phyloP scores from a whole-genome alignment of 35 echinoderm and acorn worm genomes.

The Strongylocentrotus purpuratus region DNA sequence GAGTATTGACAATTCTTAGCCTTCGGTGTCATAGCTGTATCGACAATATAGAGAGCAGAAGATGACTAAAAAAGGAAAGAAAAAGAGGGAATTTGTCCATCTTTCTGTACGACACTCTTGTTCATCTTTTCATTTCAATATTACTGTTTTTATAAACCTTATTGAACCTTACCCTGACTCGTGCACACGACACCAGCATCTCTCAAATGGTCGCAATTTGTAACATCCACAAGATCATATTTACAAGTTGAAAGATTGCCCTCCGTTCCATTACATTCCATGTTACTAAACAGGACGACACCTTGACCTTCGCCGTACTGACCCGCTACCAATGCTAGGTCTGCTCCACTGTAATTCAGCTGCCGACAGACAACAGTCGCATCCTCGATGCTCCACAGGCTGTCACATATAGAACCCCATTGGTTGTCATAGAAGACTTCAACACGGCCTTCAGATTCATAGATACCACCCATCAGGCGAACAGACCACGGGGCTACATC shows the following conservation, averaged over 20 bases:
- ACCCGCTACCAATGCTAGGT: conserved; percentile 18
- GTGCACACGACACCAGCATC: conserved; percentile 26
- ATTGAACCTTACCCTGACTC: not conserved
- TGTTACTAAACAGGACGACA: not conserved
- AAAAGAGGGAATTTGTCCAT: too few relatives aligned
- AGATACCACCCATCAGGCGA: not conserved
- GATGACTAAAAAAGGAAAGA: too few relatives aligned
- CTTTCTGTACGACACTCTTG: too few relatives aligned
- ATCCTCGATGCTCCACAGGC: not conserved
- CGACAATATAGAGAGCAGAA: too few relatives aligned
- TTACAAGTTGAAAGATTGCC: not conserved
- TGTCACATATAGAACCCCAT: conserved; percentile 22
- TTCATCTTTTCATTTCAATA: too few relatives aligned
- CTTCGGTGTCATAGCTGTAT: too few relatives aligned
- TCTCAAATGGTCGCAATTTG: not conserved
- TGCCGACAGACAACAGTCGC: conserved; percentile 28
- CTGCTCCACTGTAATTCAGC: conserved; percentile 31
- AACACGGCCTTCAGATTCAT: not conserved
- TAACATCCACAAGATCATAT: not conserved
- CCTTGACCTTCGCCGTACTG: not conserved
- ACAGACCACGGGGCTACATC: not conserved
- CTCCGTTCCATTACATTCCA: conserved; percentile 30
- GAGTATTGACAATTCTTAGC: too few relatives aligned
- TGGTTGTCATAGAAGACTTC: conserved; percentile 6
- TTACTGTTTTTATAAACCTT: too few relatives aligned